phyloP scores from a whole-genome alignment of 1,140 invertebrate genomes.

The Cydia splendana region DNA sequence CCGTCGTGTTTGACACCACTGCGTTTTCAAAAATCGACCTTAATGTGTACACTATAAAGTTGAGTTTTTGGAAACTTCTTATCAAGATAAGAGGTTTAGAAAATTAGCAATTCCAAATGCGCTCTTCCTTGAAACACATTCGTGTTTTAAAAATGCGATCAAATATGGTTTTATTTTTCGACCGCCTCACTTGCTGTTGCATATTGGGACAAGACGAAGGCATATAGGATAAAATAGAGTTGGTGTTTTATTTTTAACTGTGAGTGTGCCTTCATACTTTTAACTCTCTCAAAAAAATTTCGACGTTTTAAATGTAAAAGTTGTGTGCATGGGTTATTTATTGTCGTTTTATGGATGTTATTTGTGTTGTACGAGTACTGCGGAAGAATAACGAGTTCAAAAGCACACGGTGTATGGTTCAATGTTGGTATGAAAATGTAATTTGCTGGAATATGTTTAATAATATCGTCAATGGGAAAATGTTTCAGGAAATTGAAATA shows the following conservation, averaged over 20 bases:
- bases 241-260: neutral
- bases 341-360: conserved; percentile 23
- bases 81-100: neutral
- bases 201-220: no score
- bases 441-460: no score
- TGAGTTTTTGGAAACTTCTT: neutral
- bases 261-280: neutral
- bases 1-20: neutral
- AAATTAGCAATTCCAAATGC: neutral
- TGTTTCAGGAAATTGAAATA: no score
- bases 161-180: neutral
- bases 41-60: neutral
- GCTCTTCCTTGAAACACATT: neutral
- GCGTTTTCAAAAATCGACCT: neutral
- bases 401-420: conserved; percentile 9
- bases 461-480: no score
- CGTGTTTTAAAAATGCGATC: neutral
- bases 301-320: conserved; percentile 18
- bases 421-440: neutral
- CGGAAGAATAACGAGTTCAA: conserved; percentile 1
- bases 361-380: neutral
- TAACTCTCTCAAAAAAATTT: conserved; percentile 7
- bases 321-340: conserved; percentile 25
- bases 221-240: neutral
- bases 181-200: neutral